Percentiles rank a stretch among this genome's conserved stretches.
Conservation (phyloP, 35 echinoderm and acorn worm genomes). For the Ophiothrix spiculata region DNA sequence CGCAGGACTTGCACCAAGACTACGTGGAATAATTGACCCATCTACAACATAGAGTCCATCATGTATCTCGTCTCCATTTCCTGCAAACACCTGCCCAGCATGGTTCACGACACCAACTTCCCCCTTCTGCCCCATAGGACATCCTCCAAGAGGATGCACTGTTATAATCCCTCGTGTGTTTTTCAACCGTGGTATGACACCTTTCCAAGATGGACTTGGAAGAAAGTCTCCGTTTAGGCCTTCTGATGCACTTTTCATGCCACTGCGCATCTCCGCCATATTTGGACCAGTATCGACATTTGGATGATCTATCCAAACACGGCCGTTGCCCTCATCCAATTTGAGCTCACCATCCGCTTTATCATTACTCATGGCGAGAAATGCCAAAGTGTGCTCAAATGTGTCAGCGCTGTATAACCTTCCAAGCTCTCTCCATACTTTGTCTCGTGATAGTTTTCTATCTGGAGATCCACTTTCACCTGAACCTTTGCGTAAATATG, state of each 20-base stretch:
- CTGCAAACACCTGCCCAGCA: slow-evolving; percentile 54
- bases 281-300: slow-evolving; percentile 56
- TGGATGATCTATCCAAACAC: slow-evolving; percentile 53
- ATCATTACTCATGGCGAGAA: slow-evolving; percentile 78
- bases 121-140: slow-evolving; percentile 64
- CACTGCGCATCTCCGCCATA: slow-evolving; percentile 32
- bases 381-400: slow-evolving; percentile 55
- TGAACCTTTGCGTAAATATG: no score
- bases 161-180: slow-evolving; percentile 61
- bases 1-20: slow-evolving; percentile 76
- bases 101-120: slow-evolving; percentile 66
- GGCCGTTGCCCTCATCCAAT: slow-evolving; percentile 48
- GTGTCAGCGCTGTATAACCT: slow-evolving; percentile 42
- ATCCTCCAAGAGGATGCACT: slow-evolving; percentile 76
- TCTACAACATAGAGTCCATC: slow-evolving; percentile 70
- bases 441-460: slow-evolving; percentile 52
- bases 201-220: slow-evolving; percentile 65
- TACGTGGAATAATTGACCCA: slow-evolving; percentile 70
- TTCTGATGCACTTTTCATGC: slow-evolving; percentile 28
- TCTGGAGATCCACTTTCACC: no score
- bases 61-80: slow-evolving; percentile 49
- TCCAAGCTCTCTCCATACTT: slow-evolving; percentile 48
- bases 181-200: slow-evolving; percentile 34
- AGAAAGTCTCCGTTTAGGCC: slow-evolving; percentile 69
- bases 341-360: slow-evolving; percentile 43